Evolutionary conservation across 2,113 vertebrate genomes (phyloP).

Genomic region (Collichthys lucidus): DNA sequence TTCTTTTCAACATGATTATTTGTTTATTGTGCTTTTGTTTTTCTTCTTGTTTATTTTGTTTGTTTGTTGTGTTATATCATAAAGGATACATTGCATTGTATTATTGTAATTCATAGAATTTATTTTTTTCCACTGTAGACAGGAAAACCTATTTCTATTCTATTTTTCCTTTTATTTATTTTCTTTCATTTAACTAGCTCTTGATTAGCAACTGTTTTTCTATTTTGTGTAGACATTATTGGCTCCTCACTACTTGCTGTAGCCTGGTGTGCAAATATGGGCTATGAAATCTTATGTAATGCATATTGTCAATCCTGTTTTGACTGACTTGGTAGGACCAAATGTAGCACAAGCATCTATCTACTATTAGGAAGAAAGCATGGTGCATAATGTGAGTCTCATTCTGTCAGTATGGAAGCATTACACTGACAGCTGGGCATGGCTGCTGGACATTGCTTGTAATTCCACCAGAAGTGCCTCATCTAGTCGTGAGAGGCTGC

Average conservation of each 20-base stretch:
- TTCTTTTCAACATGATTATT: background rate
- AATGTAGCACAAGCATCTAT: conserved; percentile 20
- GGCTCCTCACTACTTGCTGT: background rate
- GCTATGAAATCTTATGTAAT: conserved; percentile 4
- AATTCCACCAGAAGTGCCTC: no score
- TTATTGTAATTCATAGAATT: background rate
- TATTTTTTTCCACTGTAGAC: background rate
- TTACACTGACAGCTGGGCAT: conserved; percentile 8
- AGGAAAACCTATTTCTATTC: background rate
- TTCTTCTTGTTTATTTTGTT: background rate
- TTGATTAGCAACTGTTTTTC: conserved; percentile 1
- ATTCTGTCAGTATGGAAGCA: conserved; percentile 58
- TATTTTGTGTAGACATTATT: background rate
- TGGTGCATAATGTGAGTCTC: conserved; percentile 25
- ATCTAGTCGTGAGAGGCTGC: no score
- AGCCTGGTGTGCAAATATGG: background rate
- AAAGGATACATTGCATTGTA: background rate
- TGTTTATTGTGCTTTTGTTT: conserved; percentile 3
- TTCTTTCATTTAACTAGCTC: background rate
- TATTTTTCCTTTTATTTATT: background rate
- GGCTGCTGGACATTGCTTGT: no score
- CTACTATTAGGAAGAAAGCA: conserved; percentile 36
- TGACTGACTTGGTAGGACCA: conserved; percentile 6
- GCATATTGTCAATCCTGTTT: background rate
- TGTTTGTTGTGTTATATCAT: background rate